Base-by-base conservation (phyloP, 2,113 vertebrate genomes). In the Dipodomys stephensi region DNA sequence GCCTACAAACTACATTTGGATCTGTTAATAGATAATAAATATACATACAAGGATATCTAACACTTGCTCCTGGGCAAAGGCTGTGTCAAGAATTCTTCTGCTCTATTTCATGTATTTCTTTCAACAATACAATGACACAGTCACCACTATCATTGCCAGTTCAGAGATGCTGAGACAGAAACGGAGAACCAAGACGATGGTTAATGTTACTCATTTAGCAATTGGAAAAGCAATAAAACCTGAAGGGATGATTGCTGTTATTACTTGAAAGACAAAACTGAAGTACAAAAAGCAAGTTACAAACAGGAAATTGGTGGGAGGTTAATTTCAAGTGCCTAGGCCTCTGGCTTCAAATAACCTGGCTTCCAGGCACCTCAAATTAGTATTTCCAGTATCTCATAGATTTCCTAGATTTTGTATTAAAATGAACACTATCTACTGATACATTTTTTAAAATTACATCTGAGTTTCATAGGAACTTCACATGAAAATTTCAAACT, bases 91-190 rank as follows among this genome's bases (percentile, higher is more conserved):
- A 79, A n/a, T 25, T 88, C 28, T 84, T 1, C 1, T 53, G 69
- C 18, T 79, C 44, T 39, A 9, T 30, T 2, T 80, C 4, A 86
- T 85, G 67, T 22, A 69, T 60, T 92, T 88, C 22, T 46, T 49
- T 78, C 13, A 79, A 78, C 3, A 84, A 44, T 3, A 44, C 10
- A 25, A 53, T 88, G 20, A 28, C 15, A 71, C 10, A 49, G 15
- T 85, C 5, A 60, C 7, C 49, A 11, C 11, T 76, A 64, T 73
- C 78, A 69, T 84, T 4, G n/a, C 16, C 30, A 76, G 27, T 68
- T 64, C 11, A 30, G 25, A 94, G 62, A 77, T 80, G 15, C 67
- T 87, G 78, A 92, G 69, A 94, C 11, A 28, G 82, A 96, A 65
- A 7, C 23, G 72, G 16, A 35, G 28, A 91, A 4, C 79, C 80